Evolutionary conservation across 2,888 invertebrate species (phyloP), one percentile per base, ranked within the genome.

Genomic region (Anaspis maculata): DNA sequence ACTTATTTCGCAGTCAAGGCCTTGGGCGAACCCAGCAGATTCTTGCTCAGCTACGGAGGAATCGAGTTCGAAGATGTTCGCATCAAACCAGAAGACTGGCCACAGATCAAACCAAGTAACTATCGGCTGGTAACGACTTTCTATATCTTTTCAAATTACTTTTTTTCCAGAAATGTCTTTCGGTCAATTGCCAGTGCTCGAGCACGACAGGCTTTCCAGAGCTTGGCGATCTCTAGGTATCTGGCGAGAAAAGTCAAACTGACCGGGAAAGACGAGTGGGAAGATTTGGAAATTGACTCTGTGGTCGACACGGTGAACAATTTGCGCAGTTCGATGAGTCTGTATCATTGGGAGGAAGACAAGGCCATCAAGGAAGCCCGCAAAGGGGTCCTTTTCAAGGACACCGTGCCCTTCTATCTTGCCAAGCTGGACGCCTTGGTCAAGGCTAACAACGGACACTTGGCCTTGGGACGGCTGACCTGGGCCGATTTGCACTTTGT

Each of bases 401-500:
- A 73, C 48, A 59, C 61, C 2, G 65, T 77, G 44, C 77, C 78
- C 29, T 74, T 64, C 52, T 74, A 72, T 49, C 56, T 76, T 59
- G 69, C 71, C 28, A 74, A 70, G 49, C 59, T 80, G 2, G 73
- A 78, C 28, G 64, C 67, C 3, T 66, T 73, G 25, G 68, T 74
- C 2, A 71, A 74, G 55, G 68, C 72, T 35, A 77, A 77, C 51
- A 69, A 68, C 7, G 79, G 78, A 9, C 71, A 74, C 50, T 66
- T 79, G 39, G 75, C 70, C 42, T 60, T 69, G 49, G 66, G 65
- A 46, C 44, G 44, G 16, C 52, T 80, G 14, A 73, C 76, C 23
- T 79, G 78, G 77, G 79, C 77, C 30, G 80, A 80, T 58, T 49
- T 80, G 10, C 68, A 68, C 39, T 74, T 79, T 42, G 74, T 74